Evolutionary conservation across 2,888 invertebrate genomes (phyloP), one percentile per base, ranked within the genome.

Genomic region (Pogonocherus hispidulus): DNA sequence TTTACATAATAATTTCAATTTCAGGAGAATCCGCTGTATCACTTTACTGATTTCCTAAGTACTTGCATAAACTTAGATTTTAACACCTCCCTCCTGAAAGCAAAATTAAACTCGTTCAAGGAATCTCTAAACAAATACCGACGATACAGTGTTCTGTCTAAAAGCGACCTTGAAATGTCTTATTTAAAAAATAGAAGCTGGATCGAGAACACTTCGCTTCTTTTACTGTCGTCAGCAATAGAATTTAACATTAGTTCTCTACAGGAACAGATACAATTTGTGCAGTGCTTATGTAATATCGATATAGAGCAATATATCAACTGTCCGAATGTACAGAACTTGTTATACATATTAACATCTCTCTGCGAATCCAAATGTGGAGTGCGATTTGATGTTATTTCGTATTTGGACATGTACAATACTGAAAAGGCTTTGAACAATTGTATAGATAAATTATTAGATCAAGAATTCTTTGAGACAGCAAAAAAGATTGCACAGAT

Each of bases 11-110:
- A n/a, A n/a, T 65, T 78, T 66, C 32, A 32, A 32, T 87, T 86
- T 49, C 79, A 93, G 93, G 89, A 91, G 19, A 91, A 89, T 82
- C 90, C 91, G 0, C 83, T 94, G 8, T 86, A 73, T 56, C 56
- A 74, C n/a, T 82, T 85, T 67, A 57, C 82, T 18, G 80, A 82
- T 62, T 83, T 85, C 67, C 59, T 85, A 35, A 73, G 74, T 41
- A 66, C 77, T 11, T 85, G 84, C 66, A 77, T 84, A 6, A 76
- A 79, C 9, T 69, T 63, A 35, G 78, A 80, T 41, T 79, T 83
- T 41, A 81, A 87, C 64, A 84, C 83, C 54, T 69, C 55, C 74
- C 74, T 68, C 23, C 78, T 73, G 72, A 69, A 59, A 0, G 49
- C 82, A 37, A 80, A 83, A 74, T 77, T 89, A n/a, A 71, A 79